A percentile compares a stretch with the other conserved stretches of the same genome.
Evolutionary conservation across 2,797 vertebrate species (phyloP).

Genomic region (Synaphobranchus kaupii): DNA sequence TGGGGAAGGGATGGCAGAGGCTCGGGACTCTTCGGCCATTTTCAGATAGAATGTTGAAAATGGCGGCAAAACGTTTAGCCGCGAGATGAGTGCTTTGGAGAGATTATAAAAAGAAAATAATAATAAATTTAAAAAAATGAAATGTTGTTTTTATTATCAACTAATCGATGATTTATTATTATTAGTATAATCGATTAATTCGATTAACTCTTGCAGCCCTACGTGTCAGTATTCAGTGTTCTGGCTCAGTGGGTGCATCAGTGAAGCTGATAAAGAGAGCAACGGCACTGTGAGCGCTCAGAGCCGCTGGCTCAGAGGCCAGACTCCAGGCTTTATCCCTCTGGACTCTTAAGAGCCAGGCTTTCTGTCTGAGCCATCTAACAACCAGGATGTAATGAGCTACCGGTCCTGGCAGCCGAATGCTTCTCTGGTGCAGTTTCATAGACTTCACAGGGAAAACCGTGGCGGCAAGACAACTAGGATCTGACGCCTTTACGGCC

Average conservation of each 20-base stretch:
- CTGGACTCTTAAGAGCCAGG: neutral
- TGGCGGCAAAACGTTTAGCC: too few relatives aligned
- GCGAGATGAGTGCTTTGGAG: too few relatives aligned
- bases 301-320: neutral
- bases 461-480: neutral
- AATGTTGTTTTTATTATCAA: too few relatives aligned
- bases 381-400: conserved; percentile 6
- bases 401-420: neutral
- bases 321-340: neutral
- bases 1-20: too few relatives aligned
- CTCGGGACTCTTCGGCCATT: too few relatives aligned
- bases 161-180: too few relatives aligned
- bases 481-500: neutral
- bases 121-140: too few relatives aligned
- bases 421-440: neutral
- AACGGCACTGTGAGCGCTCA: neutral
- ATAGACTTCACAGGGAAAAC: neutral
- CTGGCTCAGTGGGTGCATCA: neutral
- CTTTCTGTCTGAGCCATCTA: neutral
- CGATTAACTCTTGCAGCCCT: too few relatives aligned
- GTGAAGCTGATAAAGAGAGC: neutral
- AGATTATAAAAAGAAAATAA: too few relatives aligned
- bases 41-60: too few relatives aligned
- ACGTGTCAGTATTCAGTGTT: neutral
- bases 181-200: too few relatives aligned